Evolutionary conservation across 2,888 invertebrate species (phyloP).

Genomic region (Dendrolimus houi): DNA sequence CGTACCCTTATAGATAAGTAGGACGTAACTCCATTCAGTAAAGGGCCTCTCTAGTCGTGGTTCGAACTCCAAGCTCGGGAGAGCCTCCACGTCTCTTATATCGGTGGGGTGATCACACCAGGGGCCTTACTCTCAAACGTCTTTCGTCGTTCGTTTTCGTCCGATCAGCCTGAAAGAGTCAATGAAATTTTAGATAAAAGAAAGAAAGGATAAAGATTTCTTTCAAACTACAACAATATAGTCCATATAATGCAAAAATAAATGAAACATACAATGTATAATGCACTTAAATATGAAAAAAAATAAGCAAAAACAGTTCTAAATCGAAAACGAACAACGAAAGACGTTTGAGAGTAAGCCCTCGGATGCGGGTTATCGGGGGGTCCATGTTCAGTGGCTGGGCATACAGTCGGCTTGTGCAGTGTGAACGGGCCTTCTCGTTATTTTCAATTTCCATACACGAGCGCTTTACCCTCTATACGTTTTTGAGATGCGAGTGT

Average conservation of each 20-base stretch:
- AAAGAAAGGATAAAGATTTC: too few species aligned
- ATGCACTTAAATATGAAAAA: too few species aligned
- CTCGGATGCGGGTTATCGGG: slow-evolving; percentile 43
- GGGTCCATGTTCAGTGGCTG: slow-evolving; percentile 55
- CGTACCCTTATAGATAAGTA: slow-evolving; percentile 71
- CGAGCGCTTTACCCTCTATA: slow-evolving; percentile 58
- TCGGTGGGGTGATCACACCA: slow-evolving; percentile 42
- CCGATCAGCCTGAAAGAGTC: too few species aligned
- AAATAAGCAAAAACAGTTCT: too few species aligned
- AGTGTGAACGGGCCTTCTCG: slow-evolving; percentile 69
- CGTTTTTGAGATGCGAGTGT: slow-evolving; percentile 59
- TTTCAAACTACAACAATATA: too few species aligned
- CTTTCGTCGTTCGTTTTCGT: too few species aligned
- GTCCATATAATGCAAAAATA: too few species aligned
- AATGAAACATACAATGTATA: too few species aligned
- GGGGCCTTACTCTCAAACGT: too few species aligned
- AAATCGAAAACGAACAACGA: too few species aligned
- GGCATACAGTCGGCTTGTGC: slow-evolving; percentile 60
- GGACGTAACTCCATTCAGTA: slow-evolving; percentile 72
- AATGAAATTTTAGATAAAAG: too few species aligned
- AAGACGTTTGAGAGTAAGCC: too few species aligned
- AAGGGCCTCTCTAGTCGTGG: slow-evolving; percentile 66
- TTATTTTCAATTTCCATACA: slow-evolving; percentile 76
- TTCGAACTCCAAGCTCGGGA: slow-evolving; percentile 50
- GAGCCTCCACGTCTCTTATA: slow-evolving; percentile 47